These are phyloP conservation scores for Bombus confusus DNA, from an alignment of 1,140 invertebrate species.

Conservation along the genomic window DNA sequence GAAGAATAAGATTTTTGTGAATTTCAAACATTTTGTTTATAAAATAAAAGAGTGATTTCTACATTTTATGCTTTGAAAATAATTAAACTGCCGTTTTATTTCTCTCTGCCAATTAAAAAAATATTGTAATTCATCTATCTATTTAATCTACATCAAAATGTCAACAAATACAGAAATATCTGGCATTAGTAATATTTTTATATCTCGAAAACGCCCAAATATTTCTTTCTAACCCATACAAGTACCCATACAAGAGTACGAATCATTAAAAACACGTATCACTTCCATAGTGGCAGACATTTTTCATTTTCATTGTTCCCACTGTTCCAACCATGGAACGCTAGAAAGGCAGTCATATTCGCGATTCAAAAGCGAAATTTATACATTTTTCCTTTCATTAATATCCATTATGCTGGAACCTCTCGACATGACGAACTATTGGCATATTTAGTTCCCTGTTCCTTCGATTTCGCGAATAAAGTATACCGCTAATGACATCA, in stretches of 20 bases:
- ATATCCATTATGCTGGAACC: neutral
- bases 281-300: neutral
- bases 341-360: neutral
- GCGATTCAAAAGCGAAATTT: neutral
- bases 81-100: neutral
- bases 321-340: neutral
- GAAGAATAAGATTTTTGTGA: neutral
- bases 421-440: neutral
- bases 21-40: neutral
- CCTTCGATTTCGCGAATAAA: constrained; percentile 69
- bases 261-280: neutral
- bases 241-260: neutral
- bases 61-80: too few relatives aligned
- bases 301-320: neutral
- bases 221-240: neutral
- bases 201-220: neutral
- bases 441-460: neutral
- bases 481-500: constrained; percentile 80
- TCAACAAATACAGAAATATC: neutral
- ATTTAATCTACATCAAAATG: neutral
- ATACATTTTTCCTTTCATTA: constrained; percentile 5
- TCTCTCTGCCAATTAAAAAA: too few relatives aligned
- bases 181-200: neutral
- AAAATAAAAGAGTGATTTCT: too few relatives aligned
- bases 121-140: neutral